phyloP scores from a whole-genome alignment of 2,113 vertebrate species.

The Leptocoma aspasia region DNA sequence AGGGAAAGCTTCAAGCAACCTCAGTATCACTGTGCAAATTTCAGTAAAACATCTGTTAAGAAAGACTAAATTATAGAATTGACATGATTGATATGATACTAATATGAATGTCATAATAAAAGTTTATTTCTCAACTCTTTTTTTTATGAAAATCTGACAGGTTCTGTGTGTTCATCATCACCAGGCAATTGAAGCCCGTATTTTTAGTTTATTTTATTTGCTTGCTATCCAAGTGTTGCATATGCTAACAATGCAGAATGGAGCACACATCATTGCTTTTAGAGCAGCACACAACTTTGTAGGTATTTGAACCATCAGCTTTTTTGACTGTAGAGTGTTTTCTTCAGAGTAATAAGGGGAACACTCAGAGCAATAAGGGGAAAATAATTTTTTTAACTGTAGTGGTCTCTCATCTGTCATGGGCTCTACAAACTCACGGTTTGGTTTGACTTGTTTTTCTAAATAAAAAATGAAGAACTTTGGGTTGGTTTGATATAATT shows the following conservation, averaged over 20 bases:
- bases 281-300: neutral
- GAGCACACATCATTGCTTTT: fast-evolving
- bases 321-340: neutral
- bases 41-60: neutral
- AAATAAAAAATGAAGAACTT: neutral
- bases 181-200: fast-evolving
- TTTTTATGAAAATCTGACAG: neutral
- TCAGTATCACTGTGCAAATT: neutral
- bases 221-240: neutral
- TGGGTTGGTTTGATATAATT: neutral
- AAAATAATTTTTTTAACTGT: neutral
- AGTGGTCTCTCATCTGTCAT: neutral
- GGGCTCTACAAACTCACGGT: neutral
- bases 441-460: neutral
- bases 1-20: neutral
- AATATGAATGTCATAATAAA: neutral
- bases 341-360: neutral
- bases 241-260: neutral
- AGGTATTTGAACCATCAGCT: neutral
- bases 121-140: neutral
- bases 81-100: neutral
- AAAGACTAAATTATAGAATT: neutral
- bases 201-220: neutral
- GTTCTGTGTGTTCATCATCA: neutral
- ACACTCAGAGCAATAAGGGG: neutral